Evolutionary conservation across 2,888 invertebrate species (phyloP), one percentile per base, ranked within the genome.

Genomic region (Luperina nickerlii): DNA sequence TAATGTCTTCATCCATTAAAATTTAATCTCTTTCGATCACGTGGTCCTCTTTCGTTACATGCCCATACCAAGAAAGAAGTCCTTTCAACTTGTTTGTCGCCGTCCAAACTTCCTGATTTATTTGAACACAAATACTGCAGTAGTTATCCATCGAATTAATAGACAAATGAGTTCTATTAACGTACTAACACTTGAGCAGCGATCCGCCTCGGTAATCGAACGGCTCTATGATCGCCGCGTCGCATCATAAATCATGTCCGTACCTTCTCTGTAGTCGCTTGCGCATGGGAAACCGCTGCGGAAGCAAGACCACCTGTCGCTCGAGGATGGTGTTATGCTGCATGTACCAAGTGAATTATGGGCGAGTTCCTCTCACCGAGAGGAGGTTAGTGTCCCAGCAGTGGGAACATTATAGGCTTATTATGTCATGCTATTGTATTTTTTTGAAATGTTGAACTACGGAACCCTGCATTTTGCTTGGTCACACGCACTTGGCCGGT

Each of bases 231-330:
- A 73, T 70, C 57, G 42, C 45, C 8, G 57, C 24, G 38, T 54
- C 75, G 76, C 57, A 51, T 76, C 74, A 86, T 90, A 78, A 81
- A 84, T 89, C 84, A 89, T 80, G 63, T 69, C 74, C 27, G 79
- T 38, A 15, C 20, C 38, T 42, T 63, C 63, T 63, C 76, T 24
- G 72, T 13, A 45, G 62, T 7, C 78, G 82, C 81, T 18, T 18
- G 75, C 81, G 82, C 86, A 78, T 83, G 74, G 87, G 82, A 80
- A 85, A 75, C 76, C 65, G 72, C 79, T 69, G 80, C 87, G 79
- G 86, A 88, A 86, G 85, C 83, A 74, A 74, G 76, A 89, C 89
- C 89, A 89, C 89, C 90, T 89, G 90, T 86, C 83, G 83, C 79
- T 82, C 8, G 32, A 15, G 76, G 72, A 75, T 32, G 78, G 18